phyloP scores from a whole-genome alignment of 2,888 invertebrate genomes.

The Acrobasis consociella region DNA sequence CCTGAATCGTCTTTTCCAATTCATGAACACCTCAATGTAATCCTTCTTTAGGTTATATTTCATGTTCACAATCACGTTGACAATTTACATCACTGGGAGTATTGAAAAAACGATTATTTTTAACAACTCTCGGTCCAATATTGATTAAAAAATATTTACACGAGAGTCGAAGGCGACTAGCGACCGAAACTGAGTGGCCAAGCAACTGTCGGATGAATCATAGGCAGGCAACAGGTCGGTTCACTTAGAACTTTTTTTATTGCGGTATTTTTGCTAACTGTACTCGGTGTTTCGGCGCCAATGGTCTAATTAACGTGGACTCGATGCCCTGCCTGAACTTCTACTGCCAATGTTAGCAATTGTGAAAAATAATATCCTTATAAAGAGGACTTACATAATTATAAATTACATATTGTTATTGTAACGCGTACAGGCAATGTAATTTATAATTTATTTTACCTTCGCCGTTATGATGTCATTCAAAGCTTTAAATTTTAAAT shows the following conservation, averaged over 20 bases:
- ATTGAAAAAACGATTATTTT: conserved; percentile 33
- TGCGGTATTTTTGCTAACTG: conserved; percentile 76
- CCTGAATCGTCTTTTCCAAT: conserved; percentile 51
- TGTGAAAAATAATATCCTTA: background rate
- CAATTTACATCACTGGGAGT: conserved; percentile 25
- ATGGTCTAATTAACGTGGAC: conserved; percentile 53
- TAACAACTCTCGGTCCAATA: conserved; percentile 54
- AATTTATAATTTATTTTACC: no score
- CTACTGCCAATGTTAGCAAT: background rate
- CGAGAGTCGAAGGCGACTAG: conserved; percentile 45
- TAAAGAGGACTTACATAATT: background rate
- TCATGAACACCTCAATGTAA: conserved; percentile 46
- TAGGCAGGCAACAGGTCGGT: conserved; percentile 61
- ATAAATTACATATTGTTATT: no score
- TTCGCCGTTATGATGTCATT: no score
- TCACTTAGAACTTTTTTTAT: conserved; percentile 65
- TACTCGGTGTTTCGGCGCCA: conserved; percentile 47
- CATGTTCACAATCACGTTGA: conserved; percentile 44
- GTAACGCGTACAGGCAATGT: no score
- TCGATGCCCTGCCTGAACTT: conserved; percentile 24
- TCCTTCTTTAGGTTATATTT: conserved; percentile 40
- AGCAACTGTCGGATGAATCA: conserved; percentile 65
- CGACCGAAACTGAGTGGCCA: conserved; percentile 54
- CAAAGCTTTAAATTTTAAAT: no score
- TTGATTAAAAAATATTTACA: conserved; percentile 65